Conservation (phyloP, 2,888 invertebrate genomes). For the Drosophila bunnanda region DNA sequence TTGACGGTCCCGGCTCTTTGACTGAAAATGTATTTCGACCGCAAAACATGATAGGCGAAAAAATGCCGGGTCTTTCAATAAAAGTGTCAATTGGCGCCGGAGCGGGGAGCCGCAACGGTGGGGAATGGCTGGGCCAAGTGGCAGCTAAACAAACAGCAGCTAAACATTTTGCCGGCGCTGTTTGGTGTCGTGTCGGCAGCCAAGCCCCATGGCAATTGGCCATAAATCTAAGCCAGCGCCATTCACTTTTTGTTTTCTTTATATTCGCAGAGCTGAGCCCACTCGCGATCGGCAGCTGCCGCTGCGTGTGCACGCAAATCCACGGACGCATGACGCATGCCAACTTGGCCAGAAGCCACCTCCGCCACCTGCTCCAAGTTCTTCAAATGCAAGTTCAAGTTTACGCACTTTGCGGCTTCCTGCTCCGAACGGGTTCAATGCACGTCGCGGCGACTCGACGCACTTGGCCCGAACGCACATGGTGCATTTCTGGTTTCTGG, state of each 20-base stretch:
- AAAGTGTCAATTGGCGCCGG: conserved; percentile 43
- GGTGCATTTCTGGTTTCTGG: conserved; percentile 59
- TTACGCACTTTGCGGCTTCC: conserved; percentile 68
- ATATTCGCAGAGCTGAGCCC: conserved; percentile 3
- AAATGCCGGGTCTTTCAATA: conserved; percentile 41
- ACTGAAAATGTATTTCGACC: conserved; percentile 21
- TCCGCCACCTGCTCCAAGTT: conserved; percentile 24
- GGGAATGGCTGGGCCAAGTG: not conserved
- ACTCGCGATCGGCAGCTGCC: conserved; percentile 24
- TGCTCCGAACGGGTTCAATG: conserved; percentile 57
- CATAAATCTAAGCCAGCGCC: conserved; percentile 74
- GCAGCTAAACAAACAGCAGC: conserved; percentile 44
- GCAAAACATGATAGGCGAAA: conserved; percentile 37
- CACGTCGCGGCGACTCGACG: conserved; percentile 28
- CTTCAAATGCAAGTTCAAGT: conserved; percentile 62
- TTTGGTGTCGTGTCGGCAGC: conserved; percentile 78
- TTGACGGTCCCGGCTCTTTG: conserved; percentile 16
- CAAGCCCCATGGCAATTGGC: conserved; percentile 79
- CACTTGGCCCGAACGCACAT: conserved; percentile 51
- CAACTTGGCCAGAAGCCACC: conserved; percentile 2
- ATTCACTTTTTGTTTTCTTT: conserved; percentile 69
- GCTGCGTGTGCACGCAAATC: conserved; percentile 52
- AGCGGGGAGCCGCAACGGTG: conserved; percentile 1
- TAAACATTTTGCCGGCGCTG: conserved; percentile 64
- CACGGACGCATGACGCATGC: conserved; percentile 67